Conservation (phyloP, 2,888 invertebrate genomes). For the Laspeyria flexula region DNA sequence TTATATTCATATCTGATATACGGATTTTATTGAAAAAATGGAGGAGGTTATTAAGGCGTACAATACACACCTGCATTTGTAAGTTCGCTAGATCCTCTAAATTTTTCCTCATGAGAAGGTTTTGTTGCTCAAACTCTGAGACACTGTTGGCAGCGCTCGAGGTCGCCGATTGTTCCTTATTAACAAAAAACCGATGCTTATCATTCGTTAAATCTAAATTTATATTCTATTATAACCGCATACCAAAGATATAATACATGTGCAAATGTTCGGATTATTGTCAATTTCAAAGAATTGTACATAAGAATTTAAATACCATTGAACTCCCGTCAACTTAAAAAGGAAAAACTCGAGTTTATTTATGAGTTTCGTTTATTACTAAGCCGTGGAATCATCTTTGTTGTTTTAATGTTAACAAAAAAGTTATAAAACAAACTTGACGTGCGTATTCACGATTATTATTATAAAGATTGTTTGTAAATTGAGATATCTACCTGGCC, state of each 20-base stretch:
- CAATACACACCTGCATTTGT: constrained; percentile 77
- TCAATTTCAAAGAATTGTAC: constrained; percentile 42
- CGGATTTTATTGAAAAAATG: constrained; percentile 24
- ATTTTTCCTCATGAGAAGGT: constrained; percentile 80
- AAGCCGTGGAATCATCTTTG: constrained; percentile 1
- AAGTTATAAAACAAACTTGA: not conserved
- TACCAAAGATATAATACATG: constrained; percentile 31
- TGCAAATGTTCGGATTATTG: constrained; percentile 38
- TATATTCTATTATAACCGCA: constrained; percentile 45
- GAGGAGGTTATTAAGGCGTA: constrained; percentile 4
- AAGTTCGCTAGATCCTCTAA: constrained; percentile 81
- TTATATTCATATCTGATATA: constrained; percentile 36
- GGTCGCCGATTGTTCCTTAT: constrained; percentile 80
- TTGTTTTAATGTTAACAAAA: constrained; percentile 7
- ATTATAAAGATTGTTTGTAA: not conserved
- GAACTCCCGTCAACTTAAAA: constrained; percentile 31
- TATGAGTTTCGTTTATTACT: constrained; percentile 8
- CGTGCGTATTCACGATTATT: not conserved
- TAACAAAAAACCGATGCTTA: constrained; percentile 41
- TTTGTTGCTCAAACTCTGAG: constrained; percentile 82
- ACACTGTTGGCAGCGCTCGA: constrained; percentile 84
- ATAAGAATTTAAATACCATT: constrained; percentile 36
- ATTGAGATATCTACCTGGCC: constrained; percentile 68
- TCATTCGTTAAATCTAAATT: constrained; percentile 40
- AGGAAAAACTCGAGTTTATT: constrained; percentile 25